A percentile compares a stretch with the other conserved stretches of the same genome.
phyloP scores from a whole-genome alignment of 2,113 vertebrate species.

The Phoenicopterus ruber region DNA sequence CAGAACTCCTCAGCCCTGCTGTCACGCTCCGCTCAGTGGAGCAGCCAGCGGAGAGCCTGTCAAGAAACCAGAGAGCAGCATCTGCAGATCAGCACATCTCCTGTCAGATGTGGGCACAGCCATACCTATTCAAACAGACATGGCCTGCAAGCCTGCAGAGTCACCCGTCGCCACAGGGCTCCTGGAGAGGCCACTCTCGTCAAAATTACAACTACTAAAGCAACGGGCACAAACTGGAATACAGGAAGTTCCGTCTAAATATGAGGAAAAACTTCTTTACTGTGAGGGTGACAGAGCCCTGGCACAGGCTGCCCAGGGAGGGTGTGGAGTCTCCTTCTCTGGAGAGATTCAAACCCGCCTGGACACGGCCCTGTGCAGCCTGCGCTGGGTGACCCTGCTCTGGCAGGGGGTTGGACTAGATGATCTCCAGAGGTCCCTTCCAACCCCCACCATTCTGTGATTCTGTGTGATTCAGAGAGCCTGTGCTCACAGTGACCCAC shows the following conservation, averaged over 20 bases:
- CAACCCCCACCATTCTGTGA: no score
- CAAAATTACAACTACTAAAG: background rate
- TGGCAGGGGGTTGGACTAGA: no score
- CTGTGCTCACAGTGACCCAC: background rate
- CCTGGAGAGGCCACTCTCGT: background rate
- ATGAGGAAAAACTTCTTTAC: no score
- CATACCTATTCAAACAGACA: background rate
- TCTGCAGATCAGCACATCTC: background rate
- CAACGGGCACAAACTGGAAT: no score
- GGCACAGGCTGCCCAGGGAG: no score
- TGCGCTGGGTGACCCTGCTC: no score
- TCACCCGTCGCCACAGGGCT: background rate
- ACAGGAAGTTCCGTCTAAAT: no score
- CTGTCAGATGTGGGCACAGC: background rate
- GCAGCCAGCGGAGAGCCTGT: background rate
- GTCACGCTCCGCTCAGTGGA: background rate
- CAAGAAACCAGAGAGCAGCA: background rate
- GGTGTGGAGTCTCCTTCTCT: no score
- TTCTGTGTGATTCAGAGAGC: background rate
- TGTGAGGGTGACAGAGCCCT: no score
- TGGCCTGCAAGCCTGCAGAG: background rate
- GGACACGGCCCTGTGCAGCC: no score
- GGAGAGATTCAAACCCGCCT: no score
- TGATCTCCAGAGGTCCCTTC: no score
- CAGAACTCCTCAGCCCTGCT: background rate